Base-by-base conservation (phyloP, 2,797 vertebrate genomes). In the Urophycis tenuis region DNA sequence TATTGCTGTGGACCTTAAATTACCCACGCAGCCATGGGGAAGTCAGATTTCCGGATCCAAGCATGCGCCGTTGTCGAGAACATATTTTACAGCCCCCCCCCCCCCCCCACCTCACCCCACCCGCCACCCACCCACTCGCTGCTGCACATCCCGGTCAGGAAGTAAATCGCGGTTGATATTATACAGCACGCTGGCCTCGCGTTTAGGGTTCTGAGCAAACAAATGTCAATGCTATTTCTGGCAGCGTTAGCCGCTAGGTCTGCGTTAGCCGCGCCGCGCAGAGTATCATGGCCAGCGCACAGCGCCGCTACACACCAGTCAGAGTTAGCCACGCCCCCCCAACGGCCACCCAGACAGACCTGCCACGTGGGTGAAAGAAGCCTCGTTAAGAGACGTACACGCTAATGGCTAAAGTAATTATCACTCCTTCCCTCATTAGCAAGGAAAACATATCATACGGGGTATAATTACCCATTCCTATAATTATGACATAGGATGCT, bases 1-100 rank as follows among this genome's bases (percentile, higher is more conserved):
- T 89, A 91, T 83, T 85, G 86, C 84, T 53, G 70, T 35, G 72
- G 85, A 85, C 75, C 76, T 83, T 87, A 88, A 89, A 91, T 91
- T 85, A 90, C 80, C 85, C 79, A 80, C 14, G 71, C 67, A 85
- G 82, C 79, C 77, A 75, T 86, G 86, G 87, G 82, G 84, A 89
- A 89, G 87, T 89, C 82, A 85, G 79, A 83, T 89, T 85, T 85
- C 84, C 53, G 75, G 88, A 74, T 76, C 35, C 10, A 49, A 25
- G 53, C 49, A 41, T 73, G 73, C 64, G 78, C 73, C 72, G 74
- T 75, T 75, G n/a, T n/a, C n/a, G n/a, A n/a, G n/a, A n/a, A 80
- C 76, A 36, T 81, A 80, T 87, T 89, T 87, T 82, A 87, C 72
- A 75, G 72, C 81, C 75, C 76, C 75, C 80, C 81, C 74, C 72